Evolutionary conservation across 2,797 vertebrate genomes (phyloP).

Genomic region (Siniperca scherzeri): DNA sequence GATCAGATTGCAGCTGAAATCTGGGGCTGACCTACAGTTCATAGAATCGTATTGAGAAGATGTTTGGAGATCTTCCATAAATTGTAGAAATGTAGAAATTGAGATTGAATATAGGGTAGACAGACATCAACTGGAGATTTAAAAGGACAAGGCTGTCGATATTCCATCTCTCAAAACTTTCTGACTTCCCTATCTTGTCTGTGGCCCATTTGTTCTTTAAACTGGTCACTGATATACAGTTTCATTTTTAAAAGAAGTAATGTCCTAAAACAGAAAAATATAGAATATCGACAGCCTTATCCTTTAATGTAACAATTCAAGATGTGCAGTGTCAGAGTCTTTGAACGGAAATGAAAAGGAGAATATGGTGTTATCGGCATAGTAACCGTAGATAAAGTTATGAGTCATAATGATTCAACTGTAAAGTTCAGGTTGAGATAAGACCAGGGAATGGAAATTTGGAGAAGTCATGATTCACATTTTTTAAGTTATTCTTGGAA

Average conservation of each 20-base stretch:
- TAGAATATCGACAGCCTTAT: background rate
- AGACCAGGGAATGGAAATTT: background rate
- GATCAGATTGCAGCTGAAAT: constrained; percentile 5
- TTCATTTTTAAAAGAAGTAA: background rate
- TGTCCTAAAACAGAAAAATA: background rate
- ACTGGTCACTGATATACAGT: background rate
- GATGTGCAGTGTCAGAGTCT: background rate
- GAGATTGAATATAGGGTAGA: background rate
- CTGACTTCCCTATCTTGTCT: background rate
- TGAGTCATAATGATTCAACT: background rate
- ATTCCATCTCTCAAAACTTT: background rate
- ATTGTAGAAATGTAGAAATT: background rate
- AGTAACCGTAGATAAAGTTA: background rate
- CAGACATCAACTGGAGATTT: background rate
- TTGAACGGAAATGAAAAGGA: background rate
- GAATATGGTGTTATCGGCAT: background rate
- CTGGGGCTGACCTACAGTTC: background rate
- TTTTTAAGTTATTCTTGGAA: background rate
- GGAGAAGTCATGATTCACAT: background rate
- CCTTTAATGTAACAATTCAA: background rate
- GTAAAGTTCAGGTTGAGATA: background rate
- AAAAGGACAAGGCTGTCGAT: background rate
- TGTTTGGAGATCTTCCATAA: background rate
- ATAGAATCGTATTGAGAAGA: background rate
- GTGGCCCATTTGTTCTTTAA: background rate